Evolutionary conservation across 2,888 invertebrate species (phyloP).

Genomic region (Calameuta pallipes): DNA sequence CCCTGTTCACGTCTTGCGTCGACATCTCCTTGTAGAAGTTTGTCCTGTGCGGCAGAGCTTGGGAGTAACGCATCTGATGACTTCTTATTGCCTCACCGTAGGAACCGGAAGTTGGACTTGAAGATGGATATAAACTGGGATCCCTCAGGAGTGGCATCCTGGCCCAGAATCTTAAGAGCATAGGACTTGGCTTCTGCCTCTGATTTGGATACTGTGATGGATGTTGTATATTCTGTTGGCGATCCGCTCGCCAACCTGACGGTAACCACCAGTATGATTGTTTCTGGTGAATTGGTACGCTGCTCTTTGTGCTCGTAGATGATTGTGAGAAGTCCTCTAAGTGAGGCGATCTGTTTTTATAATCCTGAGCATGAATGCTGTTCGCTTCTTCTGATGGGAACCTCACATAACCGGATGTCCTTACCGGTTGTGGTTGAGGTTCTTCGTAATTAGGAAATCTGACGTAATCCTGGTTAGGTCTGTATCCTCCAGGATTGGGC

Average conservation of each 20-base stretch:
- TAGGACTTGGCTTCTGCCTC: conserved; percentile 42
- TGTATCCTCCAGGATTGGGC: conserved; percentile 6
- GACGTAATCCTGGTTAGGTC: conserved; percentile 32
- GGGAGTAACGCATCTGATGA: neutral
- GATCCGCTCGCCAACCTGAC: conserved; percentile 38
- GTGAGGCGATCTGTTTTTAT: conserved; percentile 48
- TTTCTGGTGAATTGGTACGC: conserved; percentile 42
- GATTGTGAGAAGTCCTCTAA: conserved; percentile 25
- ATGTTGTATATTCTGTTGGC: conserved; percentile 26
- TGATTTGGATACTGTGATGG: conserved; percentile 19
- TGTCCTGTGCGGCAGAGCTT: conserved; percentile 21
- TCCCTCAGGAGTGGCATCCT: conserved; percentile 53
- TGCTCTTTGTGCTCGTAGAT: conserved; percentile 44
- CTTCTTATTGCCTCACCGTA: neutral
- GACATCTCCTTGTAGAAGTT: conserved; percentile 35
- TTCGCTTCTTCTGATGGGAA: conserved; percentile 57
- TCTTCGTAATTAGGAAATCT: conserved; percentile 42
- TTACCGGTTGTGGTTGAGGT: conserved; percentile 7
- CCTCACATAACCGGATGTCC: conserved; percentile 38
- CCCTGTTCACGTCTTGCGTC: conserved; percentile 34
- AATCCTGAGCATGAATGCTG: conserved; percentile 52
- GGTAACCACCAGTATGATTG: conserved; percentile 41
- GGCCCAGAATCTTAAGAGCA: conserved; percentile 51
- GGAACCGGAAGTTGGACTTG: neutral
- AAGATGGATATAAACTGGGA: conserved; percentile 34